Evolutionary conservation across 2,888 invertebrate genomes (phyloP).

Genomic region (Andrena camellia): DNA sequence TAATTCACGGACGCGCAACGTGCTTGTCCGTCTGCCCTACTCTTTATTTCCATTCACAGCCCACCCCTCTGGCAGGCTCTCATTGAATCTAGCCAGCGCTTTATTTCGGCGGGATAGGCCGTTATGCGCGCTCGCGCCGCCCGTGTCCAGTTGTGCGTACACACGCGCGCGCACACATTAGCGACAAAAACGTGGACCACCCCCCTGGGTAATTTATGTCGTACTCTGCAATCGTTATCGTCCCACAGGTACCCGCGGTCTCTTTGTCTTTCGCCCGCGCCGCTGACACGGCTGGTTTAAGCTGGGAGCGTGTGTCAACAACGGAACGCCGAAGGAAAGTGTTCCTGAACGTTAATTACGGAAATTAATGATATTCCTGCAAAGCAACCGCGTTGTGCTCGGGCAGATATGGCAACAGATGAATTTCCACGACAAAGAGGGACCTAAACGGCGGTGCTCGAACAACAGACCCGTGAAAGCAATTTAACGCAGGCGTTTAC

Average conservation of each 20-base stretch:
- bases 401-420: neutral
- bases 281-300: neutral
- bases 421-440: neutral
- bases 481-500: slow-evolving; percentile 6
- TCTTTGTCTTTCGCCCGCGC: neutral
- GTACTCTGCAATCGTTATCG: slow-evolving; percentile 52
- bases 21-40: slow-evolving; percentile 48
- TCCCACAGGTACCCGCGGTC: neutral
- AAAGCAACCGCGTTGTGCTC: neutral
- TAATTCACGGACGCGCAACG: slow-evolving; percentile 60
- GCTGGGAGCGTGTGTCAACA: neutral
- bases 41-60: slow-evolving; percentile 48
- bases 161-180: slow-evolving; percentile 12
- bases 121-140: slow-evolving; percentile 32
- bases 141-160: slow-evolving; percentile 13
- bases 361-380: slow-evolving; percentile 4
- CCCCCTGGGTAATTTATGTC: slow-evolving; percentile 60
- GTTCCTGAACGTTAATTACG: slow-evolving; percentile 25
- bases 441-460: neutral
- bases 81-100: slow-evolving; percentile 66
- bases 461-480: neutral
- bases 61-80: slow-evolving; percentile 16
- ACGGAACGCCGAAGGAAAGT: neutral
- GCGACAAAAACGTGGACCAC: slow-evolving; percentile 36
- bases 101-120: slow-evolving; percentile 63